A percentile compares a stretch with the other conserved stretches of the same genome.
phyloP scores from a whole-genome alignment of 2,113 vertebrate genomes.

The Lagopus leucura region DNA sequence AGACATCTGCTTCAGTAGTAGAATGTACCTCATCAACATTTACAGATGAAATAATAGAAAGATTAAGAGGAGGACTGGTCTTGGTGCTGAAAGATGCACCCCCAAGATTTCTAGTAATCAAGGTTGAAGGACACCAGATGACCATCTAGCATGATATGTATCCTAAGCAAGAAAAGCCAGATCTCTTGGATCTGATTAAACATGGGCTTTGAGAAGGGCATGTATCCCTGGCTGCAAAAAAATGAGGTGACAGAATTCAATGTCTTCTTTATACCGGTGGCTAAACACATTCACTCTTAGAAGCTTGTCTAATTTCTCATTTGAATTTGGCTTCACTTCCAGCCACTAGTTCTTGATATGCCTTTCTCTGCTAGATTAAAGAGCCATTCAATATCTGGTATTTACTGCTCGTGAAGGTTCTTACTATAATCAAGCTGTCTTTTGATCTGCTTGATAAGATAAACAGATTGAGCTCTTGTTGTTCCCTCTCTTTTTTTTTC shows the following conservation, averaged over 20 bases:
- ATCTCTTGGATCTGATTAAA: neutral
- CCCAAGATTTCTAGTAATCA: neutral
- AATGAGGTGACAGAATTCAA: neutral
- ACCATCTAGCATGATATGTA: accelerated
- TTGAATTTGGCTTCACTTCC: slow-evolving; percentile 27
- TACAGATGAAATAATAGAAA: neutral
- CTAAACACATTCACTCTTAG: neutral
- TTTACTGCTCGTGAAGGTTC: slow-evolving; percentile 51
- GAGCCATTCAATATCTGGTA: slow-evolving; percentile 48
- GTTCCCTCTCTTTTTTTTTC: neutral
- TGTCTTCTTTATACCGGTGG: neutral
- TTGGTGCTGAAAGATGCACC: neutral
- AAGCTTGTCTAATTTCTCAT: slow-evolving; percentile 15
- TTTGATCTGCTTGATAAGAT: slow-evolving; percentile 59
- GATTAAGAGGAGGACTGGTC: neutral
- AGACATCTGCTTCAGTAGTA: neutral
- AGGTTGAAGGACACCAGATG: neutral
- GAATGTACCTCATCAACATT: neutral
- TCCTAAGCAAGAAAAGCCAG: neutral
- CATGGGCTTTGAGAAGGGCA: neutral
- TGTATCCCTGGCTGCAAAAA: neutral
- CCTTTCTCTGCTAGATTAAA: slow-evolving; percentile 56
- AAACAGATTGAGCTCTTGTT: slow-evolving; percentile 59
- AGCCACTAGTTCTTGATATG: slow-evolving; percentile 27
- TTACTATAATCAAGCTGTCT: slow-evolving; percentile 61